Evolutionary conservation across 2,797 vertebrate species (phyloP), one percentile per base, ranked within the genome.

Genomic region (Ibycter americanus): DNA sequence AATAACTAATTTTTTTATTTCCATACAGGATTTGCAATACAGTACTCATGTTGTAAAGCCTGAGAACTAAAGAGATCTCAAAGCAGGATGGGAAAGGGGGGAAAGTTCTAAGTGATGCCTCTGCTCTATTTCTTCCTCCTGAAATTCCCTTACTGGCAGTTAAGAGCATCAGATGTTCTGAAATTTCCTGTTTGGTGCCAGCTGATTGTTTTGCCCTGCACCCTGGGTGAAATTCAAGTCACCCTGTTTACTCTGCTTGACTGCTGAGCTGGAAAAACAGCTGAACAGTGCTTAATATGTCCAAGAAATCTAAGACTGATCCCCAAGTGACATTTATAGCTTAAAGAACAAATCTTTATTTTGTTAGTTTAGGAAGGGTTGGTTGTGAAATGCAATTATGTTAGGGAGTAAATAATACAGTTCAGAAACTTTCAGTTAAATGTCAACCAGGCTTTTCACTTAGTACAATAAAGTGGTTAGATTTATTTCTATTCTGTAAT

Each of bases 201-300:
- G n/a, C 11, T 88, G 44, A 74, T 65, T 42, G 70, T 77, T 96
- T 67, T 85, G 40, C 34, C 56, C 18, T 32, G 16, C 15, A 89
- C 59, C 3, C 29, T 72, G 74, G 47, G 71, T 95, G 63, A 89
- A 78, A 78, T 94, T 87, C 56, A 86, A 56, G 93, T 85, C 49
- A 90, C 23, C 29, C n/a, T 68, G 5, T 82, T 94, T 82, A 65
- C 26, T 90, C 44, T 40, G 65, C 52, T 74, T 92, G 63, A 73
- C 29, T 79, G 62, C 46, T 93, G 59, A 77, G 23, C 42, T 87
- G 47, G 32, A 85, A 91, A 87, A 83, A 59, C 7, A 66, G 38
- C 40, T 62, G 19, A 89, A 51, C 20, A 65, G 18, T 38, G 14
- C 19, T 65, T 73, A 19, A 77, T 21, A 65, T 49, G 22, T 54